These are phyloP conservation scores for Euborellia annulipes DNA, from an alignment of 1,140 invertebrate genomes.

Conservation along the genomic window DNA sequence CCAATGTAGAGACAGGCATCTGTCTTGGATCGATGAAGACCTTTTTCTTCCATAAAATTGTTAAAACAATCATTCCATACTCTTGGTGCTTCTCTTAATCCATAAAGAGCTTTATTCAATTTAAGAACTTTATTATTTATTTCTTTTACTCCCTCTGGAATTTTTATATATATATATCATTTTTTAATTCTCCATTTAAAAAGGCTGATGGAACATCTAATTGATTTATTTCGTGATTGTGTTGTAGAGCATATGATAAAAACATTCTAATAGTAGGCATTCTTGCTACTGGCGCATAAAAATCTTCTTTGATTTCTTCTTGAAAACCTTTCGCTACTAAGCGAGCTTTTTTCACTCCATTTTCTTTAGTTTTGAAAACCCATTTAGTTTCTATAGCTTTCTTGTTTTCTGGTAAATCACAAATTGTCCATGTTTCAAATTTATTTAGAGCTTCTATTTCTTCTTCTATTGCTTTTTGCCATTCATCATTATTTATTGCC, in stretches of 20 bases:
- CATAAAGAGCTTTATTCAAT: slow-evolving; percentile 11
- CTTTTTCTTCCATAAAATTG: slow-evolving; percentile 1
- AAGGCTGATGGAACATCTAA: background rate
- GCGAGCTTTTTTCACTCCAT: slow-evolving; percentile 17
- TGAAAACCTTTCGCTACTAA: slow-evolving; percentile 18
- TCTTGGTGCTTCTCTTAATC: slow-evolving; percentile 9
- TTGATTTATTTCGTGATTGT: slow-evolving; percentile 1
- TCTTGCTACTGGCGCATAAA: background rate
- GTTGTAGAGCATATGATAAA: background rate
- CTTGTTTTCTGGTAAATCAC: background rate
- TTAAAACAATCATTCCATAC: slow-evolving; percentile 9
- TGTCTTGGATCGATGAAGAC: background rate
- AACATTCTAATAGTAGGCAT: background rate
- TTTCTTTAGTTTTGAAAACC: slow-evolving; percentile 17
- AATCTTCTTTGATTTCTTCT: slow-evolving; percentile 1
- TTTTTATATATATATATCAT: background rate
- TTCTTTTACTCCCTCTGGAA: no score
- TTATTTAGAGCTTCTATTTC: background rate
- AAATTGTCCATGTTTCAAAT: background rate
- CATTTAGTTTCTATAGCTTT: slow-evolving; percentile 8
- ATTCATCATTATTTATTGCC: background rate
- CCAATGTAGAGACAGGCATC: slow-evolving; percentile 8
- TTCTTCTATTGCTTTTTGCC: background rate
- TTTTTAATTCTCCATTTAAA: background rate
- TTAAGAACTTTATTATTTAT: slow-evolving; percentile 1